Base-by-base conservation (phyloP, 2,888 invertebrate genomes). In the Hyposoter didymator region DNA sequence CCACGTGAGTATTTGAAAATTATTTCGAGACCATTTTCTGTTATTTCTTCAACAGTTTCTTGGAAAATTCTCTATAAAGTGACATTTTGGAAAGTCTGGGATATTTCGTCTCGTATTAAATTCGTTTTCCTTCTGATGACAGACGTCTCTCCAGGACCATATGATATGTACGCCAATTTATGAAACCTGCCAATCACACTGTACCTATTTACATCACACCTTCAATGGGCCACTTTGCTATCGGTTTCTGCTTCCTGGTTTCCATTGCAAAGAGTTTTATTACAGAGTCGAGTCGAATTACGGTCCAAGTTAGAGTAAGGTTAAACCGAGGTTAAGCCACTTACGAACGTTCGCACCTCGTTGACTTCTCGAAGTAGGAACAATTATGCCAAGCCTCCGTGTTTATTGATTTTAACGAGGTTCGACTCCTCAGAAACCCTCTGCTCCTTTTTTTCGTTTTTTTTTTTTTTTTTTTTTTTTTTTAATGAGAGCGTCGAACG, bases 181-280 rank as follows among this genome's bases (percentile, higher is more conserved):
- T 55, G 75, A 79, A 85, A 75, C 69, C 75, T 81, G 67, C 85
- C 70, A 45, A 66, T 59, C 64, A 45, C 59, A 39, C 7, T 39
- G 64, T 19, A 28, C 28, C 22, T 59, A 75, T 59, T 39, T 62
- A 62, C 43, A 62, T 62, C 43, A 22, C 74, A 59, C 59, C 59
- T 59, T 28, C 45, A n/a, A 32, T 32, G 59, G 55, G 22, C 28
- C 59, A 74, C 19, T 72, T 80, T 80, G 76, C 64, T 70, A 70
- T 59, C 47, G 76, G n/a, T 66, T 32, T 73, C 35, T 49, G 79
- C 82, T 85, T 85, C 85, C 85, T 76, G 85, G 79, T 82, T 85
- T 72, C 47, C 47, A 49, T 39, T 35, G 17, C 28, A 79, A 49
- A 64, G 64, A 43, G 62, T 32, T 45, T 28, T 55, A 72, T 64